A percentile compares a stretch with the other conserved stretches of the same genome.
These are phyloP conservation scores for Metridium senile DNA, from an alignment of 92 coral and sea anemone genomes.

Conservation along the genomic window DNA sequence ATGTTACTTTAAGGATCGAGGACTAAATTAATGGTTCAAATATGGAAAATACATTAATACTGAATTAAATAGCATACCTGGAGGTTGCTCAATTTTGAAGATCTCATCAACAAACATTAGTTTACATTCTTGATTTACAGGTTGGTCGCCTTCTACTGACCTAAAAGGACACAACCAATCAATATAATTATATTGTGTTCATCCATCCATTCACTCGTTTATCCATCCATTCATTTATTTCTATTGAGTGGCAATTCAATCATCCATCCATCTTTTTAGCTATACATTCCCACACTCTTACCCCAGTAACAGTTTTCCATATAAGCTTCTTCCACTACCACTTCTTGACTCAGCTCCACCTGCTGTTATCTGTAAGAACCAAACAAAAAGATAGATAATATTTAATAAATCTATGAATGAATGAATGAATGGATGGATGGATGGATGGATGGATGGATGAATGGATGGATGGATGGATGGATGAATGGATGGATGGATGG, in stretches of 20 bases:
- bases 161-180: slow-evolving; percentile 33
- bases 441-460: no score
- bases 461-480: no score
- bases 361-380: slow-evolving; percentile 25
- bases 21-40: no score
- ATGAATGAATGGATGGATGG: no score
- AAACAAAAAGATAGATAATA: neutral
- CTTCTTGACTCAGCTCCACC: slow-evolving; percentile 48
- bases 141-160: slow-evolving; percentile 63
- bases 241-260: neutral
- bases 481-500: no score
- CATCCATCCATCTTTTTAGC: neutral
- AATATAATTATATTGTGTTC: no score
- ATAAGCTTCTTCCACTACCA: slow-evolving; percentile 66
- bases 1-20: no score
- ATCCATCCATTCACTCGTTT: neutral
- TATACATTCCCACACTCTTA: slow-evolving; percentile 47
- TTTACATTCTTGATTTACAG: slow-evolving; percentile 80
- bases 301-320: slow-evolving; percentile 86
- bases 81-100: slow-evolving; percentile 81
- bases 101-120: slow-evolving; percentile 90
- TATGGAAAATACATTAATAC: neutral
- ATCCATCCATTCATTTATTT: neutral
- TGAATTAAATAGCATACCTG: slow-evolving; percentile 53
- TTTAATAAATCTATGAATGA: neutral